Conservation (phyloP, 2,113 vertebrate species). For the Arenaria interpres region DNA sequence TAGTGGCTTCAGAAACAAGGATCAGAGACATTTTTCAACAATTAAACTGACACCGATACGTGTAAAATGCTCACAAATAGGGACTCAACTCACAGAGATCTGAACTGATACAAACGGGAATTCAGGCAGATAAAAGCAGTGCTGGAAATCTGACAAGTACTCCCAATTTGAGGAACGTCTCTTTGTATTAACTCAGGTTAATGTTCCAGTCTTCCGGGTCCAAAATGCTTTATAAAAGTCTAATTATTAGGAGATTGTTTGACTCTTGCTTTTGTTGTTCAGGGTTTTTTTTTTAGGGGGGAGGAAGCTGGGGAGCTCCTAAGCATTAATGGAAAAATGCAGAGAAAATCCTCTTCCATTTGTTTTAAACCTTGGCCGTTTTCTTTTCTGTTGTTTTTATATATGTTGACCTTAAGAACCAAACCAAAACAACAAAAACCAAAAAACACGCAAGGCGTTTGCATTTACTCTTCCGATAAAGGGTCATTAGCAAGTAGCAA, state of each 20-base stretch:
- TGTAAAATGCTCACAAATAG: background rate
- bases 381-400: background rate
- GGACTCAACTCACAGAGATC: background rate
- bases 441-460: background rate
- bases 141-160: background rate
- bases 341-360: background rate
- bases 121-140: background rate
- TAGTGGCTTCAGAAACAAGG: background rate
- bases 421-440: background rate
- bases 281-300: background rate
- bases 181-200: background rate
- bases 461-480: background rate
- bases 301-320: too few species aligned
- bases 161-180: background rate
- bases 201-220: background rate
- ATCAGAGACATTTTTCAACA: background rate
- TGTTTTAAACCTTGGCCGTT: background rate
- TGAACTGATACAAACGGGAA: background rate
- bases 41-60: accelerated
- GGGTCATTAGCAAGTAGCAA: background rate
- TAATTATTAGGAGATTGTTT: background rate
- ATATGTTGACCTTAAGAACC: background rate
- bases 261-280: background rate
- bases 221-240: background rate
- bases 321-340: background rate